A percentile compares a stretch with the other conserved stretches of the same genome.
phyloP scores from a whole-genome alignment of 2,888 invertebrate genomes.

The Plemyria rubiginata region DNA sequence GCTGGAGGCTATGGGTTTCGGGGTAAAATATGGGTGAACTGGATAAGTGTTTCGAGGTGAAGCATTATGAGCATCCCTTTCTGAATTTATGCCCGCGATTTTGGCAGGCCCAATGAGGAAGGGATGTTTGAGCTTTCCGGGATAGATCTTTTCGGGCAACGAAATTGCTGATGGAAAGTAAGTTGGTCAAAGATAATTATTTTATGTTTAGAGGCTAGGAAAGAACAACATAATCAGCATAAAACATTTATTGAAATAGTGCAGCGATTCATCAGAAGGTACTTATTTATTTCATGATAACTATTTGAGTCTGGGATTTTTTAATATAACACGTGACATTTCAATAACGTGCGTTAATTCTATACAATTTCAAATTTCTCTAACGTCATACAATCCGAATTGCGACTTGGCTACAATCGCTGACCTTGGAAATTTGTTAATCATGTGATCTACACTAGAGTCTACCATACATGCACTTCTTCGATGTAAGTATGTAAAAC shows the following conservation, averaged over 20 bases:
- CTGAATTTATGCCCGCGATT: slow-evolving; percentile 39
- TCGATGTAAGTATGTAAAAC: neutral
- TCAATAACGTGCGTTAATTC: too few relatives aligned
- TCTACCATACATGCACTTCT: neutral
- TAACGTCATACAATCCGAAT: too few relatives aligned
- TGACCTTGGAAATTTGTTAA: neutral
- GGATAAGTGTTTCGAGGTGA: slow-evolving; percentile 35
- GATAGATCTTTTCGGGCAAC: slow-evolving; percentile 11
- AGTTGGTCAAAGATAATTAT: neutral
- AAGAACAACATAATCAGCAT: neutral
- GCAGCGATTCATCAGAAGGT: too few relatives aligned
- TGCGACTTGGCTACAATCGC: too few relatives aligned
- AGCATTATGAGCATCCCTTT: slow-evolving; percentile 42
- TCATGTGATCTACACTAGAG: neutral
- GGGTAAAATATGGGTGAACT: slow-evolving; percentile 37
- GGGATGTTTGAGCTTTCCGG: slow-evolving; percentile 18
- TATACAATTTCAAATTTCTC: too few relatives aligned
- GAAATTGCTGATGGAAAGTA: slow-evolving; percentile 14
- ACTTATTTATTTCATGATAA: neutral
- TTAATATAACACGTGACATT: too few relatives aligned
- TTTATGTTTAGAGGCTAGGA: neutral
- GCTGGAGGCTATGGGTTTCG: slow-evolving; percentile 39
- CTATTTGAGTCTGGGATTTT: too few relatives aligned
- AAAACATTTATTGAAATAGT: neutral
- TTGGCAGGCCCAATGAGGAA: slow-evolving; percentile 25